Base-by-base conservation (phyloP, 2,797 vertebrate genomes). In the Enteromius thamalakanensis region DNA sequence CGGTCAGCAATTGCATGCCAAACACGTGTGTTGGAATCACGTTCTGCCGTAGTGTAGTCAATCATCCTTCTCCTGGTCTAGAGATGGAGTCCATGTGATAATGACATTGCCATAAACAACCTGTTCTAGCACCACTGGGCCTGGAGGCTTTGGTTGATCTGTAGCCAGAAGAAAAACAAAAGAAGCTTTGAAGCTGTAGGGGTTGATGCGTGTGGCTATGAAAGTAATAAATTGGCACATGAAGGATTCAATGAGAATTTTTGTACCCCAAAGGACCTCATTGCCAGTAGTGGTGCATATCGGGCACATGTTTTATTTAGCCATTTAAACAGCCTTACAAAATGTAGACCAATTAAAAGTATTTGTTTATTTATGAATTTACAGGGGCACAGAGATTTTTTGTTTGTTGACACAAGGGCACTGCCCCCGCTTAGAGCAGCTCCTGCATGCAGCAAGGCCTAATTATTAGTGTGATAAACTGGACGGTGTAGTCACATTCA, bases 141-240 rank as follows among this genome's bases (percentile, higher is more conserved):
- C 97, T 2, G 97, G 96, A 0, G 90, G 40, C 75, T 95, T 95
- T 0, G 97, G 96, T 88, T 94, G 86, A 49, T 95, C 97, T 98
- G 85, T 49, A 14, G 87, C 72, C 15, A 89, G 17, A 75, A 26
- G 60, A 49, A 74, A 72, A 68, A 60, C 6, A 37, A 75, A 55
- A 12, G 11, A 55, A n/a, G 21, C 34, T n/a, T 42, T 76, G 4
- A 19, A 26, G 14, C 74, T 42, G 53, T 55, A 26, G 34, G 53
- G 14, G 8, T 75, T 75, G 32, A 32, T 29, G 4, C 6, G 3
- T 75, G 32, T 21, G 26, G 49, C 6, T 37, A 60, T 42, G 12
- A 60, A 60, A 60, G 14, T 60, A 42, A 76, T 26, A 60, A 26
- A 76, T 5, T 37, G 71, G 32, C 32, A 34, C 32, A 23, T 55